phyloP scores from a whole-genome alignment of 2,888 invertebrate genomes.

The Calliphora vomitoria region DNA sequence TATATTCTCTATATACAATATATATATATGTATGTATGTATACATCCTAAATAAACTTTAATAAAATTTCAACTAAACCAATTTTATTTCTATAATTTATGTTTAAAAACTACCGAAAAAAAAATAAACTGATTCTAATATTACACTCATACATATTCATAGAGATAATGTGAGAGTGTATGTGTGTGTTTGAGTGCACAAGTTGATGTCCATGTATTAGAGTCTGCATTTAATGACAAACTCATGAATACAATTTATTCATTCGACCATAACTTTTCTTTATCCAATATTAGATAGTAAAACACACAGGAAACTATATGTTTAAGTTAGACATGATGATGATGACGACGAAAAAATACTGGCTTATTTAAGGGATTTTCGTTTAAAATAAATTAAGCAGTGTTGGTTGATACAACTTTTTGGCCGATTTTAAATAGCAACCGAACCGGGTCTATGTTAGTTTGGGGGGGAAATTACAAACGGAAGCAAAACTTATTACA shows the following conservation, averaged over 20 bases:
- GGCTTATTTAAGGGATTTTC: neutral
- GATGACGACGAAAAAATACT: conserved; percentile 12
- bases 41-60: conserved; percentile 31
- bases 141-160: conserved; percentile 45
- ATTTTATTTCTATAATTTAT: conserved; percentile 36
- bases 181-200: neutral
- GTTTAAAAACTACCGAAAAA: conserved; percentile 42
- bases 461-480: no score
- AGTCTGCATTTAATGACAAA: conserved; percentile 50
- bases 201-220: neutral
- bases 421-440: neutral
- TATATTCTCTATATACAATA: conserved; percentile 1
- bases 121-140: conserved; percentile 14
- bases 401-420: neutral
- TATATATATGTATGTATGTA: neutral
- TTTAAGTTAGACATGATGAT: neutral
- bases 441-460: no score
- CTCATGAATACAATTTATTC: conserved; percentile 35
- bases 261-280: conserved; percentile 49
- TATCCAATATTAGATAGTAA: conserved; percentile 33
- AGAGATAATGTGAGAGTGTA: neutral
- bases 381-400: neutral
- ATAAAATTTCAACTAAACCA: conserved; percentile 43
- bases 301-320: conserved; percentile 34
- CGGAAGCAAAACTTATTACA: no score